Base-by-base conservation (phyloP, 2,888 invertebrate genomes). In the Leistus spinibarbis region DNA sequence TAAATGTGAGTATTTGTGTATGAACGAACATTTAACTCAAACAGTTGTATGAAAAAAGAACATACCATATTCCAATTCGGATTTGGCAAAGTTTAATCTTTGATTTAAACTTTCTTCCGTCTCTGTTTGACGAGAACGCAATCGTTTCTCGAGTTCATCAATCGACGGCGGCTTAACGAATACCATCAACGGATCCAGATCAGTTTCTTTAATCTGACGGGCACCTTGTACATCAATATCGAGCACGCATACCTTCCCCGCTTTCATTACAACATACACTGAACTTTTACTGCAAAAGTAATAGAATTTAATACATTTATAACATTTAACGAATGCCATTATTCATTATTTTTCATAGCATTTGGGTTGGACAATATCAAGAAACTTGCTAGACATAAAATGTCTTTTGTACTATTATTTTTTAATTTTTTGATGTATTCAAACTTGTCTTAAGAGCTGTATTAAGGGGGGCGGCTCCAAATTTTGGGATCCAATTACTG, bases 201-300 rank as follows among this genome's bases (percentile, higher is more conserved):
- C 91, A 20, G 94, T 93, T 74, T 90, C 88, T 82, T 95, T 95
- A 10, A 99, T 91, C 85, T 92, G 94, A 80, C 95, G 94, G 0
- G 98, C 98, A 19, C 98, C 99, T 87, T 98, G 95, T 70, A 96
- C 91, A 81, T 99, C 98, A 79, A 99, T 95, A 83, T 99, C 99
- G 79, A 99, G 86, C 1, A 99, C 91, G 83, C 98, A 98, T 57
- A 98, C 91, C 69, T 76, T 69, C 2, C 76, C 69, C 17, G 16
- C 57, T 62, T 68, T 27, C 54, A 72, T 22, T 56, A 76, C 67
- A 22, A 10, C 24, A 22, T 19, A 62, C 22, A 72, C 67, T 3
- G 71, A 53, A 16, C 9, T 81, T 81, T 77, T 82, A 79, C 23
- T 75, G 40, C 2, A 66, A 66, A 10, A 64, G n/a, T 64, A 10